phyloP scores from a whole-genome alignment of 1,140 invertebrate genomes.

The Drosophila chauvacae region DNA sequence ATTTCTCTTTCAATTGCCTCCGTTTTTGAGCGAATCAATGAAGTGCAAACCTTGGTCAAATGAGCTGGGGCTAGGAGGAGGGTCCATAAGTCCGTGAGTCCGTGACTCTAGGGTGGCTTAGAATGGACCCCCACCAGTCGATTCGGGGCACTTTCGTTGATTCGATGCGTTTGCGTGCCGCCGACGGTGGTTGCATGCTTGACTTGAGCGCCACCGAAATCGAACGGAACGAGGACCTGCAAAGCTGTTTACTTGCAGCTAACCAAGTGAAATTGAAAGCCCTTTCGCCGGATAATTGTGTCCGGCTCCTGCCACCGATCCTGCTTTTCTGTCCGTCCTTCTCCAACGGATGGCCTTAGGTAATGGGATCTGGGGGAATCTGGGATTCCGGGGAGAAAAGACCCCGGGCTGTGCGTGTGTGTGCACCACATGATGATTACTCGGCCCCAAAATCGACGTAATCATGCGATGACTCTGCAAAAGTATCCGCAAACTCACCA shows the following conservation, averaged over 20 bases:
- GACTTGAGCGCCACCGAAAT: constrained; percentile 61
- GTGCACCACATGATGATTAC: constrained; percentile 70
- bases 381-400: constrained; percentile 4
- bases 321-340: constrained; percentile 4
- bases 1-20: constrained; percentile 30
- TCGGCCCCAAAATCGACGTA: constrained; percentile 65
- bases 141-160: constrained; percentile 73
- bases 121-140: constrained; percentile 1
- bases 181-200: constrained; percentile 73
- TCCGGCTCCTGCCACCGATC: constrained; percentile 39
- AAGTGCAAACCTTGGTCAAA: constrained; percentile 73
- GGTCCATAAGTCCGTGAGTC: constrained; percentile 15
- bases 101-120: not conserved
- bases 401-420: constrained; percentile 31
- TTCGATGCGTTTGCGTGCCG: constrained; percentile 82
- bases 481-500: constrained; percentile 44
- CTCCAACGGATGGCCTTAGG: constrained; percentile 41
- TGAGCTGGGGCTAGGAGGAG: constrained; percentile 24
- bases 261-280: constrained; percentile 80
- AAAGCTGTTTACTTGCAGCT: constrained; percentile 77
- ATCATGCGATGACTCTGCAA: constrained; percentile 75
- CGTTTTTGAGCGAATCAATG: constrained; percentile 58
- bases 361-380: constrained; percentile 39
- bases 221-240: constrained; percentile 19
- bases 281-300: constrained; percentile 72